phyloP scores from a whole-genome alignment of 1,140 invertebrate species.

The Drosophila navojoa region DNA sequence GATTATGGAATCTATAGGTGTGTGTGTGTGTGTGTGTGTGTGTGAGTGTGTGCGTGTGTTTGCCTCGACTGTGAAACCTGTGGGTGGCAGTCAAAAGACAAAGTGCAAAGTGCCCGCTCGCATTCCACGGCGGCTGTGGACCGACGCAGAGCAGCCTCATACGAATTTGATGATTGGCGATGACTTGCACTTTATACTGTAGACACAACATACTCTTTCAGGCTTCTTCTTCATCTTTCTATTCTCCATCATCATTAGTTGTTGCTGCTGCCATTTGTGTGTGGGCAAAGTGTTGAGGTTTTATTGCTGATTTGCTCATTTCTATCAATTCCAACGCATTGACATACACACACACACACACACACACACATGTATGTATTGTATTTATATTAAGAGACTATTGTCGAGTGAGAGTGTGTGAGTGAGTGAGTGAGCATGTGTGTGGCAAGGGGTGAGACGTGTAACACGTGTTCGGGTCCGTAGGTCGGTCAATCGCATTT shows the following conservation, averaged over 20 bases:
- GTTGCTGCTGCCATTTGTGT: constrained; percentile 32
- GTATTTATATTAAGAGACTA: constrained; percentile 13
- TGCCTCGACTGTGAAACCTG: neutral
- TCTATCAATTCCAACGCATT: constrained; percentile 41
- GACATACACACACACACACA: constrained; percentile 12
- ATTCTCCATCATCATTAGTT: constrained; percentile 1
- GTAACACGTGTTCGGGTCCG: constrained; percentile 74
- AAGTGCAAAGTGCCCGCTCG: constrained; percentile 7
- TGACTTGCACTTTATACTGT: constrained; percentile 55
- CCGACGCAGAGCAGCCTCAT: neutral
- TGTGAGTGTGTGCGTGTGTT: neutral
- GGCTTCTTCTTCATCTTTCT: constrained; percentile 7
- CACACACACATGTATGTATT: constrained; percentile 4
- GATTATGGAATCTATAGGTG: neutral
- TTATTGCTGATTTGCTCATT: constrained; percentile 36
- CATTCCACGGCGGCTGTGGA: neutral
- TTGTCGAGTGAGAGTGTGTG: neutral
- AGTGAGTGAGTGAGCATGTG: neutral
- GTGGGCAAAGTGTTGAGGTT: constrained; percentile 19
- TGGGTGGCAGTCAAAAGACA: constrained; percentile 1
- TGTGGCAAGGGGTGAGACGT: constrained; percentile 5
- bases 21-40: neutral
- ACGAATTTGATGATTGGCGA: constrained; percentile 58
- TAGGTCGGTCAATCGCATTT: constrained; percentile 62
- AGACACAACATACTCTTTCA: constrained; percentile 16